Conservation (phyloP, 1,140 invertebrate species). For the Phenacoccus solenopsis region DNA sequence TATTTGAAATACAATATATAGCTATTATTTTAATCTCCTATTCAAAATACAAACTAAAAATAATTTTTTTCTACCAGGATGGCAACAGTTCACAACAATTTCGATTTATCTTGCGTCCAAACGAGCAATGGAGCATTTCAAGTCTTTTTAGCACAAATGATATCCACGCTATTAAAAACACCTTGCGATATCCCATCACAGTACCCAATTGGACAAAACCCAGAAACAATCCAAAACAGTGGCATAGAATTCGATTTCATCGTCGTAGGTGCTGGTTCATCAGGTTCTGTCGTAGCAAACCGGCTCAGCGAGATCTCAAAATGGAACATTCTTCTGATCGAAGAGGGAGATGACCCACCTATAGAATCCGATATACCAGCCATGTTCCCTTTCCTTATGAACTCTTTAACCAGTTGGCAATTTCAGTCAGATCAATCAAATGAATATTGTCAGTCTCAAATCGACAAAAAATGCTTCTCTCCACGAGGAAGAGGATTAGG, state of each 20-base stretch:
- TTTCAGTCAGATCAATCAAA: conserved; percentile 41
- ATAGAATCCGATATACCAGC: conserved; percentile 50
- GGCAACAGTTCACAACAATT: neutral
- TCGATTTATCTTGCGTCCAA: neutral
- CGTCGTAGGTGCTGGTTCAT: conserved; percentile 34
- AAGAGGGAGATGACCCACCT: conserved; percentile 62
- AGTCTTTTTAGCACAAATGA: neutral
- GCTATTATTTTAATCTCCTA: too few relatives aligned
- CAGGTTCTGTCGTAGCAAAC: conserved; percentile 42
- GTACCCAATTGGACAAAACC: neutral
- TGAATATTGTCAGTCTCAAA: conserved; percentile 33
- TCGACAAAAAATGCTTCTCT: conserved; percentile 43
- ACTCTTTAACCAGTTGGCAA: conserved; percentile 43
- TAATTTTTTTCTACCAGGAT: neutral
- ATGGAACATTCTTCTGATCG: conserved; percentile 46
- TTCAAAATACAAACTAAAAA: too few relatives aligned
- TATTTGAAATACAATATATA: too few relatives aligned
- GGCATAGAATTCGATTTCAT: conserved; percentile 16
- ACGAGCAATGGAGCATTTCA: neutral
- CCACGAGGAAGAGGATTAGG: conserved; percentile 64
- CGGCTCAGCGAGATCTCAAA: conserved; percentile 36
- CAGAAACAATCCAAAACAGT: neutral
- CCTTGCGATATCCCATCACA: neutral
- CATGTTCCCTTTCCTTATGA: conserved; percentile 41
- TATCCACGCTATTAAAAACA: neutral